Evolutionary conservation across 2,797 vertebrate genomes (phyloP).

Genomic region (Moxostoma hubbsi): DNA sequence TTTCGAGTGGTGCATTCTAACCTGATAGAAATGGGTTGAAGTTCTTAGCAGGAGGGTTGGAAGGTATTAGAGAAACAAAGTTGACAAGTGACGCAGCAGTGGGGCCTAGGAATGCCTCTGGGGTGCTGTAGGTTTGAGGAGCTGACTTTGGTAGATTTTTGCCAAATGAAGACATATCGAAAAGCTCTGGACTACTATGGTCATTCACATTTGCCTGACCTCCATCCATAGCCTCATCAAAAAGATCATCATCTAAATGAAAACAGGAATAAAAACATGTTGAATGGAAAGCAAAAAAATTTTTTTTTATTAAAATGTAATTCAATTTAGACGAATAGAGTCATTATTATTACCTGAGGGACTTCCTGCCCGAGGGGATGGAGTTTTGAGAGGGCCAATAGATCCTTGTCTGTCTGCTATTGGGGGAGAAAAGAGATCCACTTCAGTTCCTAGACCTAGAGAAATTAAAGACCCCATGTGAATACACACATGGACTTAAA

Average conservation of each 20-base stretch:
- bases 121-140: slow-evolving; percentile 79
- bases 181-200: slow-evolving; percentile 77
- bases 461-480: slow-evolving; percentile 30
- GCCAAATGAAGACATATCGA: slow-evolving; percentile 80
- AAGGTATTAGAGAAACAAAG: slow-evolving; percentile 85
- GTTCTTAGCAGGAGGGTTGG: slow-evolving; percentile 75
- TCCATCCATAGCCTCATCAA: slow-evolving; percentile 84
- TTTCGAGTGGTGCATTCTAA: slow-evolving; percentile 55
- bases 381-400: slow-evolving; percentile 46
- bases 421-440: slow-evolving; percentile 70
- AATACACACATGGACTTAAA: no score
- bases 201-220: slow-evolving; percentile 82
- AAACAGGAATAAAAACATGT: not conserved
- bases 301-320: no score
- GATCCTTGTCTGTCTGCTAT: slow-evolving; percentile 52
- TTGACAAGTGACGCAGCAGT: slow-evolving; percentile 90
- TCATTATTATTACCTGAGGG: slow-evolving; percentile 70
- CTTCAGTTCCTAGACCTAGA: slow-evolving; percentile 51
- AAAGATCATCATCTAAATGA: slow-evolving; percentile 84
- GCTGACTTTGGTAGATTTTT: slow-evolving; percentile 77
- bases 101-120: slow-evolving; percentile 89
- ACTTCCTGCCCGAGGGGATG: slow-evolving; percentile 67
- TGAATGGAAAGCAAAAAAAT: not conserved
- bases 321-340: not conserved
- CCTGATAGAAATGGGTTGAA: slow-evolving; percentile 91